A percentile compares a stretch with the other conserved stretches of the same genome.
Conservation (phyloP, 2,113 vertebrate genomes). For the Dipodomys merriami region DNA sequence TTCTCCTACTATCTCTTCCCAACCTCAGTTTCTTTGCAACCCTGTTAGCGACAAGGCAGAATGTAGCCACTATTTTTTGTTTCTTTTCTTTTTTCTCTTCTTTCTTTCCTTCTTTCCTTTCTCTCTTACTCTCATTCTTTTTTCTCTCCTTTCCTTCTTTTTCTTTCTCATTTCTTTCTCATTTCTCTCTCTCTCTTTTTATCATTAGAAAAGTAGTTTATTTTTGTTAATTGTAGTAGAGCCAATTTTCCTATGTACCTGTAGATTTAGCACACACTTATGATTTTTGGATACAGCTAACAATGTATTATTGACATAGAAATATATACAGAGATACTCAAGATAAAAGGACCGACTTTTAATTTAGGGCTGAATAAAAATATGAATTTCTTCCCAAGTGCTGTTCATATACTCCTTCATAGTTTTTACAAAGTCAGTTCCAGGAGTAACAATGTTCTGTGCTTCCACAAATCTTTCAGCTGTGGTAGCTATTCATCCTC, state of each 20-base stretch:
- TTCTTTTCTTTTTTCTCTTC: too few species aligned
- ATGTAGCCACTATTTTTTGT: too few species aligned
- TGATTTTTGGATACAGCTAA: conserved; percentile 13
- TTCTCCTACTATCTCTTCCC: too few species aligned
- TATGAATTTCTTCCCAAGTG: neutral
- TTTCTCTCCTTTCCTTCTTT: too few species aligned
- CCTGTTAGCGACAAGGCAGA: too few species aligned
- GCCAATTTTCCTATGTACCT: conserved; percentile 12
- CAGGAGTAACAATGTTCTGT: neutral
- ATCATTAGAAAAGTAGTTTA: conserved; percentile 34
- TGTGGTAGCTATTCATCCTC: conserved; percentile 86
- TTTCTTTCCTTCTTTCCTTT: too few species aligned
- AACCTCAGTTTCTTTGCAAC: too few species aligned
- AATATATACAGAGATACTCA: conserved; percentile 29
- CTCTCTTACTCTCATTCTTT: too few species aligned
- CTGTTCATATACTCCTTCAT: neutral
- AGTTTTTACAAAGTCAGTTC: neutral
- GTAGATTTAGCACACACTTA: neutral
- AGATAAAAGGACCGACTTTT: conserved; percentile 51
- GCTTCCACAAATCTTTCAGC: neutral
- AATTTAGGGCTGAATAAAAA: conserved; percentile 42
- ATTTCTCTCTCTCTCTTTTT: too few species aligned
- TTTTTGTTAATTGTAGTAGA: neutral
- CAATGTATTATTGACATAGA: neutral
- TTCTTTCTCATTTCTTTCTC: too few species aligned